phyloP scores from a whole-genome alignment of 2,113 vertebrate genomes.

The Indicator indicator region DNA sequence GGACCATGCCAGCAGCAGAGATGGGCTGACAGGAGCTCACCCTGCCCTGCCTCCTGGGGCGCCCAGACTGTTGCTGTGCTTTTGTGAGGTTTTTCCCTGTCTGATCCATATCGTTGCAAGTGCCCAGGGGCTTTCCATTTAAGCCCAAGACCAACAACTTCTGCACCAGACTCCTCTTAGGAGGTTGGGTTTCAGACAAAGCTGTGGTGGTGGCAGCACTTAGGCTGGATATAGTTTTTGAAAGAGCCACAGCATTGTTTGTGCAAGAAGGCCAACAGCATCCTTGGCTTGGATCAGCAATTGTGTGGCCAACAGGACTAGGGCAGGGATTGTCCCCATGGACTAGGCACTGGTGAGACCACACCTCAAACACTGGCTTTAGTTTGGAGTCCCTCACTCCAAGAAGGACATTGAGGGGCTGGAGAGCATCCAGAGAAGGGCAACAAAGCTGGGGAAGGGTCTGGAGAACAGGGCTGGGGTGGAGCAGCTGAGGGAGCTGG shows the following conservation, averaged over 20 bases:
- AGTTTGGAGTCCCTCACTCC: no score
- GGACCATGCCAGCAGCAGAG: neutral
- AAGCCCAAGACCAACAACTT: neutral
- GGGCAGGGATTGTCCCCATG: no score
- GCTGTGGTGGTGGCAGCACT: neutral
- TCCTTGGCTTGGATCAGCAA: no score
- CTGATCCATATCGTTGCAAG: neutral
- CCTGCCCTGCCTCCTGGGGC: neutral
- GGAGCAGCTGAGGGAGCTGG: no score
- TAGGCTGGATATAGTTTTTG: neutral
- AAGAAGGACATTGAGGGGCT: no score
- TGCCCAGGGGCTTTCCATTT: neutral
- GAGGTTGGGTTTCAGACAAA: neutral
- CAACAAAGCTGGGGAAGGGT: no score
- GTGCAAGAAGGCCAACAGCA: neutral
- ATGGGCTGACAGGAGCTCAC: neutral
- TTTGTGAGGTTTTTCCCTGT: neutral
- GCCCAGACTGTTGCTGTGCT: rapidly evolving
- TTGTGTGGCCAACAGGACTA: no score
- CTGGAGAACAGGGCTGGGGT: no score
- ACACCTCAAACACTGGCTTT: no score
- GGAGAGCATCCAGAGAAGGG: no score
- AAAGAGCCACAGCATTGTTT: neutral
- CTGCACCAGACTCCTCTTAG: neutral
- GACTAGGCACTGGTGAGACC: no score